These are phyloP conservation scores for Drosophila aldrichi DNA, from an alignment of 2,888 invertebrate genomes.

Conservation along the genomic window DNA sequence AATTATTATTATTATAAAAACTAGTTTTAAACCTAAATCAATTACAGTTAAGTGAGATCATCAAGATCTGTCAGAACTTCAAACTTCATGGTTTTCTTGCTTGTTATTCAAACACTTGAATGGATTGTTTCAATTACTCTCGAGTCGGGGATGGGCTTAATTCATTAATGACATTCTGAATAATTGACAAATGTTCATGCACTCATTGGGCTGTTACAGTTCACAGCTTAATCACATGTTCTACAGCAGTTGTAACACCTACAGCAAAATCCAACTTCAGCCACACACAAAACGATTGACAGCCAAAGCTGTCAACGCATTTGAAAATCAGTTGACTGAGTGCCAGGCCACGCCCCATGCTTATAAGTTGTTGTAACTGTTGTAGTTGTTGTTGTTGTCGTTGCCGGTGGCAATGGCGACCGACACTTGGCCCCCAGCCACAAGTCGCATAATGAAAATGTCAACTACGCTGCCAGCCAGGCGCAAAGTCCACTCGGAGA, in stretches of 20 bases:
- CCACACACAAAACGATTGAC: conserved; percentile 73
- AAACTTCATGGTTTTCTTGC: not conserved
- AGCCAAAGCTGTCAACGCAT: conserved; percentile 73
- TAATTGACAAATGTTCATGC: conserved; percentile 41
- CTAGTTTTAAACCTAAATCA: not conserved
- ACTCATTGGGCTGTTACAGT: conserved; percentile 37
- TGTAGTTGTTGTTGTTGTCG: conserved; percentile 8
- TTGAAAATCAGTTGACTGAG: conserved; percentile 70
- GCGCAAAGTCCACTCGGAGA: conserved; percentile 59
- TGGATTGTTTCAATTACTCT: not conserved
- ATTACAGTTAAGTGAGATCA: not conserved
- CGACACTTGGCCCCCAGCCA: conserved; percentile 63
- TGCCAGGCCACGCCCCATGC: conserved; percentile 52
- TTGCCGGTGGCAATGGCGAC: conserved; percentile 67
- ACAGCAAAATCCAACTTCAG: conserved; percentile 34
- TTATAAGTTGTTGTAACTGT: conserved; percentile 20
- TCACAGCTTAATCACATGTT: conserved; percentile 64
- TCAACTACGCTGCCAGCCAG: conserved; percentile 56
- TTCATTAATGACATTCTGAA: conserved; percentile 1
- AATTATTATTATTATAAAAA: too few species aligned
- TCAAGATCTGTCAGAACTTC: too few species aligned
- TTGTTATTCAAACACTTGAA: not conserved
- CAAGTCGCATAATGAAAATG: conserved; percentile 74
- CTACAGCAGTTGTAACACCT: conserved; percentile 57
- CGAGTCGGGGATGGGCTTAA: conserved; percentile 17